Conservation (phyloP, 1,140 invertebrate species). For the Dendroctonus ponderosae region DNA sequence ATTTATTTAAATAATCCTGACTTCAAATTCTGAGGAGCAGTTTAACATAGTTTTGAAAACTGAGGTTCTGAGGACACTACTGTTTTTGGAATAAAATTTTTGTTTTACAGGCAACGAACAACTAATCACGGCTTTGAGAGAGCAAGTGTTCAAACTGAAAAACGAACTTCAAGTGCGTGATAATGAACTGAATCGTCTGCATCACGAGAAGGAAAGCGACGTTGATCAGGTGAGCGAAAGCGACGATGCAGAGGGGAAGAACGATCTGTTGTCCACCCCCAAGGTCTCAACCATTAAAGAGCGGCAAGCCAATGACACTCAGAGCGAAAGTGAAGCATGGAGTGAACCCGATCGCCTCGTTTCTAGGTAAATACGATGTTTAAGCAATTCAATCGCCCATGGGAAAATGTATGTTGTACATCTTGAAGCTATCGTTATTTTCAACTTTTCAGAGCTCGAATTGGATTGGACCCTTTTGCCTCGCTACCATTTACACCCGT, state of each 20-base stretch:
- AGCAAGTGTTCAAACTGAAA: slow-evolving; percentile 51
- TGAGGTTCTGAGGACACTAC: too few species aligned
- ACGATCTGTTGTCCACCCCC: neutral
- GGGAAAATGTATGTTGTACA: neutral
- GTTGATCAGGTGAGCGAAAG: slow-evolving; percentile 14
- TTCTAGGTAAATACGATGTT: slow-evolving; percentile 53
- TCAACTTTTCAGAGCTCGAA: slow-evolving; percentile 26
- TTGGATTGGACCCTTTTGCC: slow-evolving; percentile 31
- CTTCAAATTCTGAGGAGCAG: too few species aligned
- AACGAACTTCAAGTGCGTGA: slow-evolving; percentile 52
- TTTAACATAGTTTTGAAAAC: too few species aligned
- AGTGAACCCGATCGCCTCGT: slow-evolving; percentile 80
- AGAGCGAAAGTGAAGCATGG: slow-evolving; percentile 75
- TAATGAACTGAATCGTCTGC: slow-evolving; percentile 50
- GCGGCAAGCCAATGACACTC: slow-evolving; percentile 36
- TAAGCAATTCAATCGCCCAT: neutral
- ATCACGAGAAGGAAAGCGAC: slow-evolving; percentile 14
- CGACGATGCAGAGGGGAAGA: neutral
- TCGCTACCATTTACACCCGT: slow-evolving; percentile 2
- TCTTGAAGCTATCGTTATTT: neutral
- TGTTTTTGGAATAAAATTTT: neutral
- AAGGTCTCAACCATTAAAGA: neutral
- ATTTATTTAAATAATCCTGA: too few species aligned
- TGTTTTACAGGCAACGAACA: slow-evolving; percentile 38
- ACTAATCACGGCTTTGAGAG: slow-evolving; percentile 43